phyloP scores from a whole-genome alignment of 1,140 invertebrate species.

The Psix sp. region DNA sequence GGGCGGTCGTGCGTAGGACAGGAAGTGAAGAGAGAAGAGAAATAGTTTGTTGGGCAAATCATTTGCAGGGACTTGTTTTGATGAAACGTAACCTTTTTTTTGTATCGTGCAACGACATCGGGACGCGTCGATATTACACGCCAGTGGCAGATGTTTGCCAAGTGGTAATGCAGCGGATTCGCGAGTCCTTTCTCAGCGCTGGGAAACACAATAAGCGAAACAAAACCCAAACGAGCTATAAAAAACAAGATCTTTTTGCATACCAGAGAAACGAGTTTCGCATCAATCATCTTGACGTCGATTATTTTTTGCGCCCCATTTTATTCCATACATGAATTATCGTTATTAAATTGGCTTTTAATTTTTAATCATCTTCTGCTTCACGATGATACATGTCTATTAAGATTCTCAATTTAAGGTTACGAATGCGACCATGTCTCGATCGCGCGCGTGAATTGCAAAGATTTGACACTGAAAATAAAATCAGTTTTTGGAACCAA shows the following conservation, averaged over 20 bases:
- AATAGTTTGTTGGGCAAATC: too few species aligned
- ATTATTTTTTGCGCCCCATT: constrained; percentile 30
- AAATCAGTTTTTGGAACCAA: too few species aligned
- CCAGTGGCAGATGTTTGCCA: constrained; percentile 71
- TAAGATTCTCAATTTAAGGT: too few species aligned
- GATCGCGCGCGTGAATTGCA: too few species aligned
- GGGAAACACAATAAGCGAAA: constrained; percentile 55
- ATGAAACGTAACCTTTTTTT: too few species aligned
- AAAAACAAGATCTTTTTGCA: constrained; percentile 53
- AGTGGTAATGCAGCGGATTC: constrained; percentile 63
- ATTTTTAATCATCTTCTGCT: constrained; percentile 22
- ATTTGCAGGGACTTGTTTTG: too few species aligned
- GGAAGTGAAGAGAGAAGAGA: too few species aligned
- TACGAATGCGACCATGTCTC: too few species aligned
- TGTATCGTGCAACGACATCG: too few species aligned
- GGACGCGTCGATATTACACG: constrained; percentile 57
- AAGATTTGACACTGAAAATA: too few species aligned
- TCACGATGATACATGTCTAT: constrained; percentile 15
- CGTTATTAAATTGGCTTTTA: constrained; percentile 28
- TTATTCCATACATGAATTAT: constrained; percentile 21
- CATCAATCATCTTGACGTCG: constrained; percentile 51
- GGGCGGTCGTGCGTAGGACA: constrained; percentile 63
- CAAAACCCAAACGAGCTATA: constrained; percentile 47
- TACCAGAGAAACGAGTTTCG: constrained; percentile 44
- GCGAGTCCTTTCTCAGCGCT: constrained; percentile 53